phyloP scores from a whole-genome alignment of 2,113 vertebrate genomes.

The Hypocryptadius cinnamomeus region DNA sequence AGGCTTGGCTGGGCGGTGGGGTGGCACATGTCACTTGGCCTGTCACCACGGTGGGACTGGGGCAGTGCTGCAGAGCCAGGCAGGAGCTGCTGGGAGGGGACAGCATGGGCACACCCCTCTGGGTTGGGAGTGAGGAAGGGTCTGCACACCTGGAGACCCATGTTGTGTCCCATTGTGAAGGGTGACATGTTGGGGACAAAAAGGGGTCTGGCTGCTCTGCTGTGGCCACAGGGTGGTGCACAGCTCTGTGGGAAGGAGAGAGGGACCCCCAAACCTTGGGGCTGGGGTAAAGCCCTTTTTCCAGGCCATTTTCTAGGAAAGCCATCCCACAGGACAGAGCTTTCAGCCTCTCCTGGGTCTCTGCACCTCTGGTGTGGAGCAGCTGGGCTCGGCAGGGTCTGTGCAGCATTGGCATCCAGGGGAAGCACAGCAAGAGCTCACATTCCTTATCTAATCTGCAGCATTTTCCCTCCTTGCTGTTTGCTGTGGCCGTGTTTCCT shows the following conservation, averaged over 20 bases:
- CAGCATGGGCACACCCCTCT: background rate
- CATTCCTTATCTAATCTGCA: conserved; percentile 56
- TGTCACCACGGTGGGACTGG: background rate
- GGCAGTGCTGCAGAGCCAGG: background rate
- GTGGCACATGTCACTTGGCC: background rate
- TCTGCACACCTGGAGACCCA: fast-evolving
- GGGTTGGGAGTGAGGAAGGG: background rate
- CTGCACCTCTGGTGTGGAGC: background rate
- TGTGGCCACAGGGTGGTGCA: background rate
- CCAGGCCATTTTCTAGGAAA: background rate
- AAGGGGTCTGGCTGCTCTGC: background rate
- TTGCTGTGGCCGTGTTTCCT: conserved; percentile 36
- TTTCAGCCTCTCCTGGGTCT: background rate
- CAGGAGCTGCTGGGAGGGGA: background rate
- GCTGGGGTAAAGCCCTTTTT: background rate
- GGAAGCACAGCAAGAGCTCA: background rate
- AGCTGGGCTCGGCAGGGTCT: background rate
- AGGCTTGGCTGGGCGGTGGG: background rate
- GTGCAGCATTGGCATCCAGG: background rate
- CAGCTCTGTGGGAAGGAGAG: background rate
- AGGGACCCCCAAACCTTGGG: fast-evolving
- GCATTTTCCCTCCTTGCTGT: background rate
- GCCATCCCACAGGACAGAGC: fast-evolving
- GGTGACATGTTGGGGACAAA: background rate
- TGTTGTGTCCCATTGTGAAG: background rate